Evolutionary conservation across 2,797 vertebrate species (phyloP), one percentile per base, ranked within the genome.

Genomic region (Nannoperca obscura): DNA sequence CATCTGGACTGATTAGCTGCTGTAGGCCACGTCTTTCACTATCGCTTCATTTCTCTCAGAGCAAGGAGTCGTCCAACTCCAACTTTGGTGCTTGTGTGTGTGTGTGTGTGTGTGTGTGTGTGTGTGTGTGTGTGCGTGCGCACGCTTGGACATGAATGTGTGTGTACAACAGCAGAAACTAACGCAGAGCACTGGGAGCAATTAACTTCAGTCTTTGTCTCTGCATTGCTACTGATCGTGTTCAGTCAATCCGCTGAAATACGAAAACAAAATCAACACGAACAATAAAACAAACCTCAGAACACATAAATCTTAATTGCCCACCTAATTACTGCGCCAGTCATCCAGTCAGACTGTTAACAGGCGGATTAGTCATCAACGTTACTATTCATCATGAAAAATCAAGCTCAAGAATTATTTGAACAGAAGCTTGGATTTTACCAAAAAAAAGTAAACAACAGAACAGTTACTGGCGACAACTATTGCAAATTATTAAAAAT

Each of bases 121-220:
- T 71, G 73, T 38, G 57, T 62, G 75, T 59, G 24, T 59, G 47
- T 17, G 42, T 69, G 66, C 64, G 58, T 74, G 73, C 50, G 71
- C 52, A 46, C 53, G 47, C 2, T 11, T 61, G 58, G 20, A 40
- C 5, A 62, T 17, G 71, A 40, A n/a, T 14, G n/a, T 58, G 71
- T 55, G 49, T 57, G 47, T 47, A 72, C 57, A 88, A 85, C 85
- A 76, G 78, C 57, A 74, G 75, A 87, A 85, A 87, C 75, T 69
- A 88, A 85, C 57, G 57, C 81, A 63, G 92, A 92, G 91, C 88
- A 81, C 82, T 89, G 93, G 93, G 93, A 94, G 91, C 88, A 94
- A 94, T 93, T 94, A 95, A 84, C 89, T 88, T 85, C 68, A 70
- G 74, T 83, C 79, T 89, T 88, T 88, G 73, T 86, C 76, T 82